Evolutionary conservation across 2,888 invertebrate species (phyloP).

Genomic region (Cheiracanthium punctorium): DNA sequence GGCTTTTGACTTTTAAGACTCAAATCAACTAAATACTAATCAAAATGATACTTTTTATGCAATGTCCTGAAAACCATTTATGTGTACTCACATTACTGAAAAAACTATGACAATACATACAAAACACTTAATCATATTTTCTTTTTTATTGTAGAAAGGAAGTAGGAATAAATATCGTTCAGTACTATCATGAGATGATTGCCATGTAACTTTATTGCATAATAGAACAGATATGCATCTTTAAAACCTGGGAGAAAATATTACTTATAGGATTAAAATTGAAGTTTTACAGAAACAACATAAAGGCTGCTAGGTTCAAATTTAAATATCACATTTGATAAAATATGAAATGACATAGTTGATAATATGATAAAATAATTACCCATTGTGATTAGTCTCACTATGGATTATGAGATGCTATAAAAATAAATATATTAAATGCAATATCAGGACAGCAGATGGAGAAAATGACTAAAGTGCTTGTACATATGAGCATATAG

Average conservation of each 20-base stretch:
- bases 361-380: not conserved
- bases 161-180: too few species aligned
- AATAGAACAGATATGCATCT: not conserved
- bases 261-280: too few species aligned
- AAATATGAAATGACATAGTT: not conserved
- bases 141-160: too few species aligned
- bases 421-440: conserved; percentile 17
- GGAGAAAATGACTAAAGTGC: conserved; percentile 3
- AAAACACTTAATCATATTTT: too few species aligned
- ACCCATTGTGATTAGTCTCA: not conserved
- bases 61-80: too few species aligned
- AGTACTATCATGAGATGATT: too few species aligned
- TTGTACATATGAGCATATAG: not conserved
- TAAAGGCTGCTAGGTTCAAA: not conserved
- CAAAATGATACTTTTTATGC: too few species aligned
- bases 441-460: not conserved
- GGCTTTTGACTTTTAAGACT: not conserved
- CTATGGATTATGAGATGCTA: conserved; percentile 1
- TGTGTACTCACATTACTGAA: too few species aligned
- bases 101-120: too few species aligned
- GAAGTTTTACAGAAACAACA: not conserved
- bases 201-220: not conserved
- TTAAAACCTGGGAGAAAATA: not conserved
- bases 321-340: conserved; percentile 10
- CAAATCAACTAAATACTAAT: too few species aligned